These are phyloP conservation scores for human DNA, from an alignment of 2,113 vertebrate species.

Conservation along the genomic window GRCh38 chr12:64098001-64098500, in stretches of 20 bases:
- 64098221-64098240: not conserved
- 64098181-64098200: not conserved
- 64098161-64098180: not conserved
- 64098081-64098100: not conserved
- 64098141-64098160: not conserved
- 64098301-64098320: not conserved
- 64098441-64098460: not conserved
- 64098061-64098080: not conserved
- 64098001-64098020: not conserved
- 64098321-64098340: accelerated
- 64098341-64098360: not conserved
- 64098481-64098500: not conserved
- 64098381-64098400: not conserved
- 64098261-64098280: not conserved
- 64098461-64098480: not conserved
- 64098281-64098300: not conserved
- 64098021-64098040: not conserved
- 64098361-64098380: not conserved
- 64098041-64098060: not conserved
- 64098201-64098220: not conserved
- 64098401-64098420: not conserved
- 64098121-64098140: not conserved
- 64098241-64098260: not conserved
- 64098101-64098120: not conserved
- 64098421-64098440: not conserved